These are phyloP conservation scores for Alosa alosa DNA, from an alignment of 2,113 vertebrate species.

Conservation along the genomic window DNA sequence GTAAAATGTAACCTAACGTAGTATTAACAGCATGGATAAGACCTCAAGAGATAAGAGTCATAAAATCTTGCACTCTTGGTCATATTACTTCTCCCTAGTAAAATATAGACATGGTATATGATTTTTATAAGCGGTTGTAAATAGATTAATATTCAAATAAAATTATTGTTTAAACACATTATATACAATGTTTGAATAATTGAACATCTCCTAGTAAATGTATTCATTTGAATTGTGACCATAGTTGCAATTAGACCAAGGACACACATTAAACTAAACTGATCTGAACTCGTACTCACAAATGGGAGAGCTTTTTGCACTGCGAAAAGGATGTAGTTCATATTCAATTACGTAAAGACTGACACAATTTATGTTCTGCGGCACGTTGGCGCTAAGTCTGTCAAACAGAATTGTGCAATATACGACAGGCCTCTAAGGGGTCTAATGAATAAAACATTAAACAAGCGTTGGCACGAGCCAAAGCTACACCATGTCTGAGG, in stretches of 20 bases:
- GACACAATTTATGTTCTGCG: constrained; percentile 42
- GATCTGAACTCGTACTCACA: neutral
- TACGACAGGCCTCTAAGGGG: constrained; percentile 28
- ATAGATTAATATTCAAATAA: no score
- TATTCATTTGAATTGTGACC: neutral
- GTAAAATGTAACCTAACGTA: no score
- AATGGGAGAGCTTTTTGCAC: neutral
- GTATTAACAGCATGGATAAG: no score
- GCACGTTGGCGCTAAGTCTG: constrained; percentile 47
- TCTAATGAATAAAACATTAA: constrained; percentile 37
- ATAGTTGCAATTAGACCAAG: neutral
- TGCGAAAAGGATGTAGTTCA: neutral
- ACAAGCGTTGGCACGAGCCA: constrained; percentile 19
- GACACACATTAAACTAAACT: neutral
- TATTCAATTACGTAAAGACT: constrained; percentile 47
- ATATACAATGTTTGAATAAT: neutral
- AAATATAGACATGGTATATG: no score
- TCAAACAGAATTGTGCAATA: constrained; percentile 42
- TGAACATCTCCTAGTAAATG: neutral
- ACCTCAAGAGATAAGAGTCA: no score
- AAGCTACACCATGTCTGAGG: constrained; percentile 4
- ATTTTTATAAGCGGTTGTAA: no score
- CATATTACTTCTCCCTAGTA: no score
- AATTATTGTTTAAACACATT: no score
- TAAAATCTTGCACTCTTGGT: no score